These are phyloP conservation scores for Alviniconcha strummeri DNA, from an alignment of 2,888 invertebrate species.

Conservation along the genomic window DNA sequence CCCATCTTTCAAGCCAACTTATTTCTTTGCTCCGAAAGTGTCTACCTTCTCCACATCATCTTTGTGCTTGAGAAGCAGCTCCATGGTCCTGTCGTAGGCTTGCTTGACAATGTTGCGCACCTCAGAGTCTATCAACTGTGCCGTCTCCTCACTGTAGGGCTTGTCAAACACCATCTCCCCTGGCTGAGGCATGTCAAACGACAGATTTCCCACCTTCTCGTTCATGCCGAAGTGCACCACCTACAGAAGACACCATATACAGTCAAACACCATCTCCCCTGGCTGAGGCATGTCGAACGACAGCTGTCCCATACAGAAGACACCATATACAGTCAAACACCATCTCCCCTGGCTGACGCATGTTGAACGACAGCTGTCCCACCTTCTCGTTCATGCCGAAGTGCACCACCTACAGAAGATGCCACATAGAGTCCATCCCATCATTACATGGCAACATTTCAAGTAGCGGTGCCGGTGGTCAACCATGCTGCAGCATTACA, in stretches of 20 bases:
- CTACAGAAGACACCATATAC: slow-evolving; percentile 67
- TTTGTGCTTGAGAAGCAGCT: slow-evolving; percentile 86
- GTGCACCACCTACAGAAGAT: slow-evolving; percentile 84
- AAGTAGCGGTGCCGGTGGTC: too few relatives aligned
- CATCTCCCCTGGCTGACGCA: slow-evolving; percentile 94
- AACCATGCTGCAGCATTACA: too few relatives aligned
- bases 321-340: too few relatives aligned
- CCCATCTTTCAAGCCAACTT: too few relatives aligned
- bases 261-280: slow-evolving; percentile 91
- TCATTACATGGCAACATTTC: too few relatives aligned
- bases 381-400: slow-evolving; percentile 99
- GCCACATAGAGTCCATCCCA: too few relatives aligned
- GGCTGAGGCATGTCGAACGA: slow-evolving; percentile 96
- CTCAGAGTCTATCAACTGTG: slow-evolving; percentile 89
- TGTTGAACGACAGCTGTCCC: slow-evolving; percentile 96
- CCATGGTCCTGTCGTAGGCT: slow-evolving; percentile 88
- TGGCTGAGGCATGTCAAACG: slow-evolving; percentile 94
- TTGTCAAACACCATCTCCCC: slow-evolving; percentile 96
- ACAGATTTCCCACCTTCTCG: slow-evolving; percentile 95
- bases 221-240: slow-evolving; percentile 99
- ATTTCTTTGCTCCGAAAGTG: too few relatives aligned
- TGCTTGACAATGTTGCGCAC: slow-evolving; percentile 84
- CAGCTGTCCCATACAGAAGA: not conserved
- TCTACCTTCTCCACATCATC: slow-evolving; percentile 87
- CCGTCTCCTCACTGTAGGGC: slow-evolving; percentile 98